Percentiles rank a stretch among this genome's conserved stretches.
Evolutionary conservation across 30 jellyfish, hydroid and myxozoan species (phyloP).

Genomic region (Phacellophora camtschatica): DNA sequence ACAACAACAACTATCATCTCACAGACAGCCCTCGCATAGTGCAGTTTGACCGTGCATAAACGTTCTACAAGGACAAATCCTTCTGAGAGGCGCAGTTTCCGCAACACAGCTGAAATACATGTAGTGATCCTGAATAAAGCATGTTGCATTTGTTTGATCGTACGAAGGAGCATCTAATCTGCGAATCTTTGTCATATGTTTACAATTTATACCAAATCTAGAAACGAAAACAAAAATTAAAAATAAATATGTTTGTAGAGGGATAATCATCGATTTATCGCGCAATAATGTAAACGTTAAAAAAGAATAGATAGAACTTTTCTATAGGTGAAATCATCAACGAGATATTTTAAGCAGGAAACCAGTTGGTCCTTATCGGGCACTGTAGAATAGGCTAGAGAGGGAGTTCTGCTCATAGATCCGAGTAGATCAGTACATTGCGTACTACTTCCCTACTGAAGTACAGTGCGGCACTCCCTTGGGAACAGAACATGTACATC

Average conservation of each 20-base stretch:
- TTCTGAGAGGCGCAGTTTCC: conserved; percentile 7
- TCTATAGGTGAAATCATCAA: too few relatives aligned
- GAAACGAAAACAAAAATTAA: neutral
- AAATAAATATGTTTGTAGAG: neutral
- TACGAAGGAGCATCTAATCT: conserved; percentile 78
- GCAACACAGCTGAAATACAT: conserved; percentile 76
- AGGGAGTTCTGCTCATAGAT: too few relatives aligned
- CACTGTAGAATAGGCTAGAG: too few relatives aligned
- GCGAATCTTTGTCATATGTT: neutral
- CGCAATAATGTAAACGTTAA: too few relatives aligned
- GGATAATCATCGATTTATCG: neutral
- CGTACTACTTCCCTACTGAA: too few relatives aligned
- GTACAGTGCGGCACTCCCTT: too few relatives aligned
- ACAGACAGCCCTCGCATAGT: conserved; percentile 75
- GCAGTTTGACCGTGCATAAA: conserved; percentile 80
- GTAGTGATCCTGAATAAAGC: conserved; percentile 63
- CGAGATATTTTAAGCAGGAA: too few relatives aligned
- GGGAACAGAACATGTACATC: too few relatives aligned
- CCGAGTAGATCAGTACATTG: too few relatives aligned
- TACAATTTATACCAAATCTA: conserved; percentile 62
- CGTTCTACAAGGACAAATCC: conserved; percentile 91
- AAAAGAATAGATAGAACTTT: too few relatives aligned
- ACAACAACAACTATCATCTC: too few relatives aligned
- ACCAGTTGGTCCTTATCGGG: too few relatives aligned
- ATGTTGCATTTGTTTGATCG: conserved; percentile 34